phyloP scores from a whole-genome alignment of 2,797 vertebrate genomes.

The Urocyon cinereoargenteus region DNA sequence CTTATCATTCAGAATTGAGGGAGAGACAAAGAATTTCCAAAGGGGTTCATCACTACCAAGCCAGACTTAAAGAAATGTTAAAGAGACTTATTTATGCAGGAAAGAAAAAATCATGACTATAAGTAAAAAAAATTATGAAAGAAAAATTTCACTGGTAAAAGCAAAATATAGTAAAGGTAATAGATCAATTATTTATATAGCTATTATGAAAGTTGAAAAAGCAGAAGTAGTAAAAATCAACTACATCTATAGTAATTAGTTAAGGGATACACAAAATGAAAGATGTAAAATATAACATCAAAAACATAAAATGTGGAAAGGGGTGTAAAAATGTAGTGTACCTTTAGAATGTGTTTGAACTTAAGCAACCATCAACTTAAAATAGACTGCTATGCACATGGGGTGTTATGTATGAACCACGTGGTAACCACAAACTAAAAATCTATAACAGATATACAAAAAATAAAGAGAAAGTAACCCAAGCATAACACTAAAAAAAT shows the following conservation, averaged over 20 bases:
- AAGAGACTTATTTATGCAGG: neutral
- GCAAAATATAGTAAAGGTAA: neutral
- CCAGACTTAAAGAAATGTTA: neutral
- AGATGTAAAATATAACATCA: neutral
- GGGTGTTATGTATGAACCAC: neutral
- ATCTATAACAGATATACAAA: neutral
- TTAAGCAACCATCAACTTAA: neutral
- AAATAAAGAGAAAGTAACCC: neutral
- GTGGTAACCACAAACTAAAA: neutral
- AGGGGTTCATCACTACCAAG: neutral
- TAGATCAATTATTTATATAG: neutral
- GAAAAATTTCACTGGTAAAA: neutral
- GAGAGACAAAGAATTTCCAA: neutral
- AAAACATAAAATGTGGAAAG: neutral
- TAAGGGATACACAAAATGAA: neutral
- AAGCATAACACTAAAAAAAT: neutral
- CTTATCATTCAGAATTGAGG: neutral
- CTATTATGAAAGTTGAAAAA: neutral
- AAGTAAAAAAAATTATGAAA: neutral
- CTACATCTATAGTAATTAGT: neutral
- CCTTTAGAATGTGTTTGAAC: neutral
- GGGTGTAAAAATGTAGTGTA: neutral
- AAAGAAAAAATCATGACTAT: neutral
- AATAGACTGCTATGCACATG: neutral
- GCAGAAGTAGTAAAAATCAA: neutral